Evolutionary conservation across 2,113 vertebrate species (phyloP).

Genomic region (Epinephelus moara): DNA sequence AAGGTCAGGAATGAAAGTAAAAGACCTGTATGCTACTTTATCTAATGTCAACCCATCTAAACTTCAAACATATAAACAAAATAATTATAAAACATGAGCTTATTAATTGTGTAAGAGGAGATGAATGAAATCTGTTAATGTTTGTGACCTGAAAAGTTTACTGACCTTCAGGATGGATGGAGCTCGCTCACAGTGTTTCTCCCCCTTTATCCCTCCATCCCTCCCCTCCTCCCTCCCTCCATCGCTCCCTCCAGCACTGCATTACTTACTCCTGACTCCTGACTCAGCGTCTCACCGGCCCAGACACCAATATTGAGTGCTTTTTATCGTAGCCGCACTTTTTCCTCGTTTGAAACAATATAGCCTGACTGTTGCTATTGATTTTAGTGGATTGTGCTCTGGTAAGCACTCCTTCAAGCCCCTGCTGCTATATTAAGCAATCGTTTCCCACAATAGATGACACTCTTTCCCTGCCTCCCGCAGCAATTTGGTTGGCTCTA

Average conservation of each 20-base stretch:
- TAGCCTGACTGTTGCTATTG: slow-evolving; percentile 87
- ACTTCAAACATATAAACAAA: neutral
- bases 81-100: neutral
- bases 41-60: neutral
- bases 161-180: slow-evolving; percentile 72
- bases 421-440: slow-evolving; percentile 91
- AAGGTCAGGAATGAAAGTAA: no score
- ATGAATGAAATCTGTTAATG: slow-evolving; percentile 15
- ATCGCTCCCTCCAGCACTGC: slow-evolving; percentile 51
- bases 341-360: slow-evolving; percentile 85
- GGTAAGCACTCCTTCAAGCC: slow-evolving; percentile 88
- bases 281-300: slow-evolving; percentile 81
- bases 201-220: slow-evolving; percentile 30
- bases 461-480: slow-evolving; percentile 87
- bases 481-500: slow-evolving; percentile 87
- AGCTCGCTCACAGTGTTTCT: slow-evolving; percentile 46
- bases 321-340: slow-evolving; percentile 84
- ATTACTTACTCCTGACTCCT: slow-evolving; percentile 80
- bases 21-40: neutral
- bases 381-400: slow-evolving; percentile 86
- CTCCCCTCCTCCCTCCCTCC: slow-evolving; percentile 13
- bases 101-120: neutral
- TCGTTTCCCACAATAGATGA: slow-evolving; percentile 91
- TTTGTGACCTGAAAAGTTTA: slow-evolving; percentile 53
- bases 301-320: slow-evolving; percentile 79